Percentiles rank a stretch among this genome's conserved stretches.
phyloP scores from a whole-genome alignment of 2,113 vertebrate species.

The Onychostruthus taczanowskii region DNA sequence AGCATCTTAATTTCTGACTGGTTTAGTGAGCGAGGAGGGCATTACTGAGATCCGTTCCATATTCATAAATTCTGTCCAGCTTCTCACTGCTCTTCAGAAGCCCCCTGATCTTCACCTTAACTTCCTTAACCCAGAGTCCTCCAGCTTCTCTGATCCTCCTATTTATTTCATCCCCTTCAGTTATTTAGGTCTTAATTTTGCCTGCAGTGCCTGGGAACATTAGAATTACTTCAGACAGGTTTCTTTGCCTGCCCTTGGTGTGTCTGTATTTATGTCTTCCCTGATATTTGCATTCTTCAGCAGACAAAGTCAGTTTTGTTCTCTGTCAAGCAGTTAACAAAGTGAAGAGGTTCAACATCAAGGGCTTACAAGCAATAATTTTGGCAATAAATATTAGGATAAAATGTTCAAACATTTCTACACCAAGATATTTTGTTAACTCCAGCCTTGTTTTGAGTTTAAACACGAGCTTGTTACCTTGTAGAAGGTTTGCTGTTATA shows the following conservation, averaged over 20 bases:
- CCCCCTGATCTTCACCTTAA: not conserved
- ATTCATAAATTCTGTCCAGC: not conserved
- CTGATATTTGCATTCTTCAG: not conserved
- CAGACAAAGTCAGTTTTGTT: not conserved
- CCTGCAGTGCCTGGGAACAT: not conserved
- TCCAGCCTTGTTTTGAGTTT: not conserved
- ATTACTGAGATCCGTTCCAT: not conserved
- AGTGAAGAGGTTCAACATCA: not conserved
- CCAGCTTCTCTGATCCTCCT: not conserved
- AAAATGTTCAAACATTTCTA: not conserved
- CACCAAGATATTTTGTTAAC: not conserved
- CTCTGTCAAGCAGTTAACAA: not conserved
- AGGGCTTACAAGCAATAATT: not conserved
- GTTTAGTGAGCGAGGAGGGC: not conserved
- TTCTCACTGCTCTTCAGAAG: not conserved
- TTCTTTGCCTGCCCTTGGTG: not conserved
- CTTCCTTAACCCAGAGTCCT: not conserved
- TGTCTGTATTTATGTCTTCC: not conserved
- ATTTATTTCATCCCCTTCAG: not conserved
- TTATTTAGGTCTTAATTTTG: not conserved
- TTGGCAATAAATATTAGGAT: constrained; percentile 6
- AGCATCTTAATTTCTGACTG: not conserved
- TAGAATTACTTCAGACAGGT: not conserved
- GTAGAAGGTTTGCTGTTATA: not conserved
- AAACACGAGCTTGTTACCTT: not conserved